These are phyloP conservation scores for Nomada fabriciana DNA, from an alignment of 2,888 invertebrate species.

Conservation along the genomic window DNA sequence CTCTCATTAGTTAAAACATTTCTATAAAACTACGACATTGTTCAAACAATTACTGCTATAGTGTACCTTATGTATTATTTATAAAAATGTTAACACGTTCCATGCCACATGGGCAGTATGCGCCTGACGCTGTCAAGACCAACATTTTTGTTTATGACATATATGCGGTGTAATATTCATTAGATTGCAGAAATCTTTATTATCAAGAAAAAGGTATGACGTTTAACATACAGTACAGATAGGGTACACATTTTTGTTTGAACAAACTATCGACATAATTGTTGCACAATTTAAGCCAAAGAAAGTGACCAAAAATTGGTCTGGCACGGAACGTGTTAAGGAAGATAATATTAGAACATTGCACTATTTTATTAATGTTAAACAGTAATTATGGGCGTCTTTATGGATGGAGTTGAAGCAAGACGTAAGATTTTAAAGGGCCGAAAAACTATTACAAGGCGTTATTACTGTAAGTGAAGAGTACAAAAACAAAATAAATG, in stretches of 20 bases:
- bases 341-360: background rate
- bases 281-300: too few relatives aligned
- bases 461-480: conserved; percentile 90
- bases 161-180: too few relatives aligned
- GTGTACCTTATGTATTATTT: conserved; percentile 4
- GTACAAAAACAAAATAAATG: background rate
- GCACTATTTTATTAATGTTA: conserved; percentile 16
- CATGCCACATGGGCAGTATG: background rate
- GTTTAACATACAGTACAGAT: too few relatives aligned
- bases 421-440: conserved; percentile 92
- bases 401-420: conserved; percentile 90
- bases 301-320: too few relatives aligned
- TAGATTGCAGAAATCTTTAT: too few relatives aligned
- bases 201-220: too few relatives aligned
- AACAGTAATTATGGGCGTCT: conserved; percentile 88
- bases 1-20: conserved; percentile 3
- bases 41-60: background rate
- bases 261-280: too few relatives aligned
- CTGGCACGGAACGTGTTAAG: background rate
- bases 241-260: too few relatives aligned
- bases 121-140: too few relatives aligned
- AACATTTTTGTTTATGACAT: too few relatives aligned
- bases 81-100: conserved; percentile 1
- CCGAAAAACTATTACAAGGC: conserved; percentile 91
- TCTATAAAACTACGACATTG: background rate